A percentile compares a stretch with the other conserved stretches of the same genome.
Evolutionary conservation across 2,888 invertebrate genomes (phyloP).

Genomic region (Troides aeacus): DNA sequence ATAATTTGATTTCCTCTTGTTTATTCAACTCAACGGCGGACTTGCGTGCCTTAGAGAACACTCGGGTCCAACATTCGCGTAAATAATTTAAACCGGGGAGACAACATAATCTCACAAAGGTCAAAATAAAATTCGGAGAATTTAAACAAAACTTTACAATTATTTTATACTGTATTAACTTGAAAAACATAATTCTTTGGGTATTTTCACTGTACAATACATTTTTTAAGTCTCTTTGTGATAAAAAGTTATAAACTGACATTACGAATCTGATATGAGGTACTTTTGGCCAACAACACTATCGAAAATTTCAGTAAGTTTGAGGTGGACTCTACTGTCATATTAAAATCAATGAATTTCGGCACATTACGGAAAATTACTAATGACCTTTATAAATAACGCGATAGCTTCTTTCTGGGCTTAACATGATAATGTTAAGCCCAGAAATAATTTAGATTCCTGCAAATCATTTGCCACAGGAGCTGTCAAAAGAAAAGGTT

Average conservation of each 20-base stretch:
- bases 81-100: conserved; percentile 11
- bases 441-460: conserved; percentile 1
- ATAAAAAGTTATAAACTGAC: no score
- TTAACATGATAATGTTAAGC: no score
- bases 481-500: conserved; percentile 4
- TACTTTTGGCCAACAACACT: no score
- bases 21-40: conserved; percentile 19
- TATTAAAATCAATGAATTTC: background rate
- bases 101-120: background rate
- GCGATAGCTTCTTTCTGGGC: no score
- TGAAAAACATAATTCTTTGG: no score
- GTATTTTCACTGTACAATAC: no score
- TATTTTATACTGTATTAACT: no score
- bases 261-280: no score
- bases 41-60: conserved; percentile 4
- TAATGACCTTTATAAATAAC: background rate
- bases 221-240: no score
- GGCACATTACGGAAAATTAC: background rate
- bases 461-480: background rate
- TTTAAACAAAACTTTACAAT: no score
- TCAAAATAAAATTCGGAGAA: background rate
- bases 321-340: no score
- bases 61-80: background rate
- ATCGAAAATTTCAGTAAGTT: no score
- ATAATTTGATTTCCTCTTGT: conserved; percentile 23